Evolutionary conservation across 2,113 vertebrate genomes (phyloP).

Genomic region (Polypterus bichir): DNA sequence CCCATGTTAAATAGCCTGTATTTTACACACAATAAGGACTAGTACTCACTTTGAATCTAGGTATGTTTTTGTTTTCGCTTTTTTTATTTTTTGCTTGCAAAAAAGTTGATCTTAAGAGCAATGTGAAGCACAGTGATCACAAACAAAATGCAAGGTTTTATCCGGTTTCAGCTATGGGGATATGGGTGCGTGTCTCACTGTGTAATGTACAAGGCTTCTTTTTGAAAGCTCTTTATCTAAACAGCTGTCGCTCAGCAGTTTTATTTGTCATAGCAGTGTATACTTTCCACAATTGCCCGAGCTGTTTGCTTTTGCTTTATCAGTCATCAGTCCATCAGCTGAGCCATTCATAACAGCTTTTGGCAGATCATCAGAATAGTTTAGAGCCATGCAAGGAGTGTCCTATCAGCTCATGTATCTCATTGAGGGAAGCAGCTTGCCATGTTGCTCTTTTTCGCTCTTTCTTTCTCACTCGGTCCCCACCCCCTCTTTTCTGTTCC

Average conservation of each 20-base stretch:
- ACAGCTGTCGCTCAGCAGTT: constrained; percentile 48
- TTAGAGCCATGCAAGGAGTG: constrained; percentile 38
- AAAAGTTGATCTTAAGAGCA: too few species aligned
- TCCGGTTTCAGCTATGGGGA: too few species aligned
- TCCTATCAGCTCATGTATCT: constrained; percentile 46
- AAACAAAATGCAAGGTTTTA: too few species aligned
- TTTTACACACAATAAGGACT: too few species aligned
- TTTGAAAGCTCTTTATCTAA: constrained; percentile 43
- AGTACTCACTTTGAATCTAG: too few species aligned
- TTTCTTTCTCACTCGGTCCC: too few species aligned
- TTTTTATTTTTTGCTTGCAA: too few species aligned
- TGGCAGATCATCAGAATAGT: constrained; percentile 53
- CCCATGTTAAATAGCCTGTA: too few species aligned
- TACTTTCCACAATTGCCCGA: constrained; percentile 45
- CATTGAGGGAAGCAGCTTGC: constrained; percentile 57
- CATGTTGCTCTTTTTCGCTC: constrained; percentile 40
- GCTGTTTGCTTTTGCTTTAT: constrained; percentile 43
- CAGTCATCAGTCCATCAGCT: constrained; percentile 48
- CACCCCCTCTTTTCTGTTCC: too few species aligned
- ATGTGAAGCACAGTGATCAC: too few species aligned
- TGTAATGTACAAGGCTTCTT: constrained; percentile 10
- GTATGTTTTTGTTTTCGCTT: too few species aligned
- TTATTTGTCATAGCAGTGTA: constrained; percentile 29
- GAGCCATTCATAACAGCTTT: constrained; percentile 39
- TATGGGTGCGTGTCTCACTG: too few species aligned